These are phyloP conservation scores for Lophochroa leadbeateri DNA, from an alignment of 2,113 vertebrate genomes.

Conservation along the genomic window DNA sequence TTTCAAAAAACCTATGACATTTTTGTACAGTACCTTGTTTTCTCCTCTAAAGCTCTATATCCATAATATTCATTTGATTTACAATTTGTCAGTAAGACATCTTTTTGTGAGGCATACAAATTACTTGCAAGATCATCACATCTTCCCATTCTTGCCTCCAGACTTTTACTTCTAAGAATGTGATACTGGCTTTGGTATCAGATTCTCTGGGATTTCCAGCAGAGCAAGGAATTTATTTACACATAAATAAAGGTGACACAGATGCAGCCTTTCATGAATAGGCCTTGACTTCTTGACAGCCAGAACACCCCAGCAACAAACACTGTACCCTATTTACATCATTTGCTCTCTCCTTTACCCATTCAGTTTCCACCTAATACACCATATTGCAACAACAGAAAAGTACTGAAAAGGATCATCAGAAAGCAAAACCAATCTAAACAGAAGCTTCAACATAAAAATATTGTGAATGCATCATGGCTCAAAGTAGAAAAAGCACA, in stretches of 20 bases:
- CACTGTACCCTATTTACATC: neutral
- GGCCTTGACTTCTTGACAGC: neutral
- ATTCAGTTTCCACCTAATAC: neutral
- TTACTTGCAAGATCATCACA: neutral
- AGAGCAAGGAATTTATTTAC: neutral
- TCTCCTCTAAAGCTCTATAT: neutral
- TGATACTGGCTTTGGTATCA: neutral
- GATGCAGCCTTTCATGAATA: neutral
- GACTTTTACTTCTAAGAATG: neutral
- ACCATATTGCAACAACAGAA: neutral
- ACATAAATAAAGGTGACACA: neutral
- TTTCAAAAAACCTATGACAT: neutral
- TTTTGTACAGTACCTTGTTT: neutral
- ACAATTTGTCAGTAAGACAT: neutral
- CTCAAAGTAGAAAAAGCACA: neutral
- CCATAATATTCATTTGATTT: neutral
- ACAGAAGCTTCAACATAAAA: neutral
- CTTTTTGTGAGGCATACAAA: neutral
- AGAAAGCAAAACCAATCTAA: neutral
- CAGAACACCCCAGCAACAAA: neutral
- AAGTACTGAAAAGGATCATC: neutral
- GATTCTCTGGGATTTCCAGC: neutral
- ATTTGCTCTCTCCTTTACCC: neutral
- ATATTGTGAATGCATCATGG: neutral
- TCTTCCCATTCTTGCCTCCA: neutral